Evolutionary conservation across 1,140 invertebrate genomes (phyloP), one percentile per base, ranked within the genome.

Genomic region (Aphelenchoides besseyi): DNA sequence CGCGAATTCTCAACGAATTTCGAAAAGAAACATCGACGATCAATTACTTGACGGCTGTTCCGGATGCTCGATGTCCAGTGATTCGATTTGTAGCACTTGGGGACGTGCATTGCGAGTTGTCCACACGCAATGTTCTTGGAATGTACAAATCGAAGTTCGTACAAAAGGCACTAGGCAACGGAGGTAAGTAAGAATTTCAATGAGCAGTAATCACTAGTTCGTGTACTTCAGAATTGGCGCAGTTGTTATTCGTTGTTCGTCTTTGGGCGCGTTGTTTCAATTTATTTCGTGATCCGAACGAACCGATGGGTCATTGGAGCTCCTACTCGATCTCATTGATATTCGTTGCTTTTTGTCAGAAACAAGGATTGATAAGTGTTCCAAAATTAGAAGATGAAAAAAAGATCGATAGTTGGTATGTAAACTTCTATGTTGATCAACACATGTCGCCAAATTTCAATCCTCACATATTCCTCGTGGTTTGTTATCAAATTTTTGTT

Each of bases 271-370:
- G 52, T 26, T 37, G 12, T 33, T 28, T 63, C 32, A 41, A 67
- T 23, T 52, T 77, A 26, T 79, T 78, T 37, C 32, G 66, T 28
- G 33, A 26, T 28, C 28, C 71, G 29, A 32, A 16, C 30, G n/a
- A 75, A 5, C 54, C 61, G 18, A 53, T 53, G 8, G 9, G 8
- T 2, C 9, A 73, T 35, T 79, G 71, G 69, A 79, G 73, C 48
- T 79, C 76, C 18, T 78, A 79, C 12, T 52, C 74, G 26, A 36
- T 78, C 48, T 79, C 74, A 0, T 48, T 78, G 30, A 59, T 80
- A 3, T 52, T 62, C 28, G 37, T 79, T 63, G 53, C 59, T 30
- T 78, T 71, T 61, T 62, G 79, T 30, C 76, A 78, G 28, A 41
- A 64, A 18, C 52, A 32, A 36, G 36, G 48, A 3, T 28, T 55